These are phyloP conservation scores for Idaea straminata DNA, from an alignment of 2,888 invertebrate species.

Conservation along the genomic window DNA sequence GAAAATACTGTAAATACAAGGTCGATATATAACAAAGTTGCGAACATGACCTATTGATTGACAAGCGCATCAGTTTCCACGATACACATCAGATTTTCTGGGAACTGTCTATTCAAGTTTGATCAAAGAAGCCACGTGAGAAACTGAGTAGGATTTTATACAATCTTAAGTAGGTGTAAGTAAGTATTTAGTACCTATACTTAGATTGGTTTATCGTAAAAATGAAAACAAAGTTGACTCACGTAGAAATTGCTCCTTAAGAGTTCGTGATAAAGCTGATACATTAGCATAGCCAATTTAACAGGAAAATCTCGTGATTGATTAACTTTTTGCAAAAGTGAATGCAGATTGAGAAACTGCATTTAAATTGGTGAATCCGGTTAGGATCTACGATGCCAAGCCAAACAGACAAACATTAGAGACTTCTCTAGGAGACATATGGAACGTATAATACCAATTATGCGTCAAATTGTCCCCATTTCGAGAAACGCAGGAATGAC, in stretches of 20 bases:
- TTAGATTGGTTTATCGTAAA: not conserved
- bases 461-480: no score
- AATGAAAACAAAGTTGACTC: not conserved
- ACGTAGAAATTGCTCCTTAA: not conserved
- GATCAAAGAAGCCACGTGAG: slow-evolving; percentile 3
- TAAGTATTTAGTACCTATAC: not conserved
- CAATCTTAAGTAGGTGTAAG: not conserved
- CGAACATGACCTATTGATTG: slow-evolving; percentile 8
- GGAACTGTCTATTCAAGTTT: slow-evolving; percentile 22
- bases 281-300: not conserved
- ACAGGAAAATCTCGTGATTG: not conserved
- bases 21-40: not conserved
- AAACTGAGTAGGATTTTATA: not conserved
- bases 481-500: no score
- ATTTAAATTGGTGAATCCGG: not conserved
- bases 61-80: slow-evolving; percentile 46
- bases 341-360: not conserved
- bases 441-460: no score
- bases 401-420: no score
- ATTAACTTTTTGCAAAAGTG: not conserved
- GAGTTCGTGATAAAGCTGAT: not conserved
- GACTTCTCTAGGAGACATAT: no score
- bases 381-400: no score
- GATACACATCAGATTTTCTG: slow-evolving; percentile 40
- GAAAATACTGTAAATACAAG: no score